Evolutionary conservation across 2,888 invertebrate species (phyloP), one percentile per base, ranked within the genome.

Genomic region (Drosophila barbarae): DNA sequence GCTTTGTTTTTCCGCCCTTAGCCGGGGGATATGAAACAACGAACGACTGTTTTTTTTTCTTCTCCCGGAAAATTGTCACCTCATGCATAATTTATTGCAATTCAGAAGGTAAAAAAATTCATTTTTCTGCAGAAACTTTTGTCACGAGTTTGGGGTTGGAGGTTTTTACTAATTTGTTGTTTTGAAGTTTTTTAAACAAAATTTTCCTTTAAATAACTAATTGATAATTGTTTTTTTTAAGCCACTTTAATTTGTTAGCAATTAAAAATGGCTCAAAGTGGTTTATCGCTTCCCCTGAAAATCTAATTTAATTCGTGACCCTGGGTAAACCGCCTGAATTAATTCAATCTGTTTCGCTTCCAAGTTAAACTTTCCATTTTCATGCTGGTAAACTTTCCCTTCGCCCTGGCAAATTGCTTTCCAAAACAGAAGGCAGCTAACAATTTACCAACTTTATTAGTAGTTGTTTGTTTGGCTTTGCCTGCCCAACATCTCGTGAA

Each of bases 31-130:
- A 47, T 38, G 35, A 26, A 55, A 70, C 46, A 9, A 46, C 44
- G 28, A 30, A 26, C 15, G 46, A 18, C 8, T 28, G 26, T 9
- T 18, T 46, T 46, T 58, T 59, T 36, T 60, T 46, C 42, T 60
- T 46, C 42, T 59, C 30, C 60, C 23, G 57, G 68, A 71, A 84
- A 85, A 75, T 82, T 72, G 74, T 72, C 70, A 53, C 72, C 85
- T 81, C 82, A 82, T 82, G 82, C 85, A 82, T 82, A 85, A 82
- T 82, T 84, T 82, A 82, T 82, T 74, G 73, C 74, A 81, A 71
- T 73, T 74, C 72, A 55, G 38, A 55, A 72, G 73, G 77, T 79
- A 80, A 66, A 66, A 75, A 75, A 72, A 72, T 76, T 77, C 71
- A 65, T 75, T 71, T 69, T 79, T 77, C 61, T 65, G 23, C 46